Conservation (phyloP, 2,888 invertebrate species). For the Deilephila elpenor region DNA sequence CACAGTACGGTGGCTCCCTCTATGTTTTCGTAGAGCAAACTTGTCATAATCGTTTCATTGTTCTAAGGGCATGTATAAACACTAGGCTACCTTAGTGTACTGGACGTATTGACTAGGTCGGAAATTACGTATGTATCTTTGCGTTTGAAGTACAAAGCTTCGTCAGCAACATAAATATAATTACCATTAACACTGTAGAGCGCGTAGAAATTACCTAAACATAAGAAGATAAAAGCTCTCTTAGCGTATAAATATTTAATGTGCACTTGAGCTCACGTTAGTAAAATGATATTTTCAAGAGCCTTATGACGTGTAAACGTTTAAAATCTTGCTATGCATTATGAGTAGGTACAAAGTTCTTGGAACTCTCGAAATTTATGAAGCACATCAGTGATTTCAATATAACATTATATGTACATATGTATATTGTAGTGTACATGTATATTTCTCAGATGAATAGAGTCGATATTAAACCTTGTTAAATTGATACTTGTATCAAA, state of each 20-base stretch:
- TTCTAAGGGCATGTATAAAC: no score
- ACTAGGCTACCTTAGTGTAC: background rate
- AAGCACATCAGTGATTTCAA: background rate
- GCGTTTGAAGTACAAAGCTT: background rate
- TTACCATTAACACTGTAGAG: background rate
- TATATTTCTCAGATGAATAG: no score
- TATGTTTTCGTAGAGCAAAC: no score
- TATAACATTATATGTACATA: background rate
- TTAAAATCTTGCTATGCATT: background rate
- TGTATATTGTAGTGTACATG: no score
- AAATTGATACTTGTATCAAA: no score
- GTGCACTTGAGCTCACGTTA: conserved; percentile 3
- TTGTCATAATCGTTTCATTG: no score
- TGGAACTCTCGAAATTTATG: conserved; percentile 2
- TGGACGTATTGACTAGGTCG: background rate
- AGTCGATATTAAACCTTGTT: no score
- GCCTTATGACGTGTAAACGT: conserved; percentile 13
- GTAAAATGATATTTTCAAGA: conserved; percentile 14
- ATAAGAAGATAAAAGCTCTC: conserved; percentile 14
- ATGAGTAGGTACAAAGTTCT: background rate
- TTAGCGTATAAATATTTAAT: conserved; percentile 10
- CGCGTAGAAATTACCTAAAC: conserved; percentile 9
- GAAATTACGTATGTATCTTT: no score
- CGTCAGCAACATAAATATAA: background rate
- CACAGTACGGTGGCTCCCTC: no score